Base-by-base conservation (phyloP, 2,888 invertebrate genomes). In the Rhyacophila evoluta region DNA sequence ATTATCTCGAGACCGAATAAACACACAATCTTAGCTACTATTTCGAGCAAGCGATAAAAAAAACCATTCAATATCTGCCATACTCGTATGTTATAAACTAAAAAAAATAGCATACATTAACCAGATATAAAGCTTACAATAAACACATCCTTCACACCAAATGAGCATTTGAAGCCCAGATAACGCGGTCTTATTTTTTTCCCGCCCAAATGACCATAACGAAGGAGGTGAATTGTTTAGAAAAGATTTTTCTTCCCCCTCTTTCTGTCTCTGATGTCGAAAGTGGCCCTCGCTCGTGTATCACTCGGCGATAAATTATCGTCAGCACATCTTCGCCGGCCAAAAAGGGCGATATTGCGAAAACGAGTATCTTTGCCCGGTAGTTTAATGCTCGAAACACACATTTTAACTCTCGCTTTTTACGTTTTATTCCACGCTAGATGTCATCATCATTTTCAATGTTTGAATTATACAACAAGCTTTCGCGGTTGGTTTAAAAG, bases 151-250 rank as follows among this genome's bases (percentile, higher is more conserved):
- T 55, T 55, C 55, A 55, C 25, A 19, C 55, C 72, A 36, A 72
- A 72, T 38, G 72, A 38, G 72, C 37, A n/a, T 41, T 74, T 29
- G 27, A 74, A 68, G 33, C 29, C 28, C 8, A 74, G 33, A 74
- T 36, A 74, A 55, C 55, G 55, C 55, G 55, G 55, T 19, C 19
- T 55, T 55, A 55, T 69, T 41, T 55, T 72, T 77, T 68, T 37
- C 73, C 38, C 68, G 74, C 36, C 72, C 72, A 73, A 77, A 73
- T 37, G 73, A 37, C 73, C 77, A 68, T 73, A 77, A 77, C 77
- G 77, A 77, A 77, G 77, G 73, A 67, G 68, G 77, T 77, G 73
- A 77, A 69, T 77, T 73, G 73, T 73, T 77, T 77, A 67, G 38
- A 73, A 77, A 77, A 73, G 68, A 77, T 68, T 73, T 73, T 37